Evolutionary conservation across 1,140 invertebrate species (phyloP).

Genomic region (Lepidurus packardi): DNA sequence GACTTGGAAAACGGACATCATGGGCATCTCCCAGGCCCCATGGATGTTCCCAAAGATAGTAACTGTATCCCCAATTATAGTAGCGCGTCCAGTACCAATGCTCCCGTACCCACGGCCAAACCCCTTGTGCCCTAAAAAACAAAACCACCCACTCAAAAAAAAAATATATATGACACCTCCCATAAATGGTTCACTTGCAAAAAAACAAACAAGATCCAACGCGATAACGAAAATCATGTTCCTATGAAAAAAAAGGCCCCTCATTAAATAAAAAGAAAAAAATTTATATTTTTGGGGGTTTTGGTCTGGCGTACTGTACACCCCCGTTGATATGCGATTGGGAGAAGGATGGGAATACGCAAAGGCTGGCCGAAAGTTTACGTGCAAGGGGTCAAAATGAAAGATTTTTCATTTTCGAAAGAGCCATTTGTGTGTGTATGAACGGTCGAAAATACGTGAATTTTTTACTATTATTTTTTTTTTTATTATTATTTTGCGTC

Average conservation of each 20-base stretch:
- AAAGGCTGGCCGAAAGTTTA: not conserved
- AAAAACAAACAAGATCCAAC: slow-evolving; percentile 9
- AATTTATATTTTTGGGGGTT: slow-evolving; percentile 3
- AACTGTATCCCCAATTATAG: slow-evolving; percentile 3
- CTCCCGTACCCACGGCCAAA: slow-evolving; percentile 20
- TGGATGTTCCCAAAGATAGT: slow-evolving; percentile 18
- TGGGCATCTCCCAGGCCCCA: not conserved
- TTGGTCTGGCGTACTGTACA: not conserved
- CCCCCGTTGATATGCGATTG: not conserved
- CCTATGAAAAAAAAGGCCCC: slow-evolving; percentile 7
- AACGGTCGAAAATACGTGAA: slow-evolving; percentile 7
- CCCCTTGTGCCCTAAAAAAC: slow-evolving; percentile 21
- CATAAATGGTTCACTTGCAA: not conserved
- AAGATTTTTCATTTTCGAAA: not conserved
- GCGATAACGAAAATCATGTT: slow-evolving; percentile 19
- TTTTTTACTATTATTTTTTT: no score
- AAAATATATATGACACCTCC: slow-evolving; percentile 3
- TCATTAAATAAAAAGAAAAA: not conserved
- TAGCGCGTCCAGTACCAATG: slow-evolving; percentile 11
- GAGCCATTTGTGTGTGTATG: slow-evolving; percentile 2
- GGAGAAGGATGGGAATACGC: not conserved
- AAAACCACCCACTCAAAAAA: slow-evolving; percentile 14
- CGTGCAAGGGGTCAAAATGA: not conserved
- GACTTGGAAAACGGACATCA: slow-evolving; percentile 9
- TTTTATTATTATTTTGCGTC: not conserved